Base-by-base conservation (phyloP, 2,113 vertebrate genomes). In the Aepyceros melampus region DNA sequence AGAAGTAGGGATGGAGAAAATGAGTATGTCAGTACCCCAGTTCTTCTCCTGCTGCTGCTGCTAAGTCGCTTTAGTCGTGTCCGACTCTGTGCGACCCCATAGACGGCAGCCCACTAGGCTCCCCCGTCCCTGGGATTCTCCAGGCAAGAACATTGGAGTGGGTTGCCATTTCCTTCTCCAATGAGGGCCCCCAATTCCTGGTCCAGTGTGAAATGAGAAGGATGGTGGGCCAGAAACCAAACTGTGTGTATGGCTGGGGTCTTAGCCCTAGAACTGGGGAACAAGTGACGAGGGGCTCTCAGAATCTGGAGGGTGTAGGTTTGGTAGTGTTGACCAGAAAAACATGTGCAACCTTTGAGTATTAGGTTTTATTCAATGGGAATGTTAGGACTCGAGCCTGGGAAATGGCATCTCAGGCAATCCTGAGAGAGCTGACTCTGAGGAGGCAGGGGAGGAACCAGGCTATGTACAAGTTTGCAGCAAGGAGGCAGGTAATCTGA, bases 1-100 rank as follows among this genome's bases (percentile, higher is more conserved):
- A 47, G 58, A 74, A 90, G 5, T 62, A 17, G n/a, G 62, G 29
- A 27, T 62, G n/a, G 71, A 78, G 56, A 97, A 71, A 76, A 87
- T 83, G 55, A 89, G 25, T 19, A 17, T 17, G 8, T 45, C 40
- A 62, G n/a, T 78, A 40, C 40, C 13, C 33, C 31, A 47, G 16
- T 87, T 79, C 36, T 53, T 31, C 40, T 64, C 10, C 56, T 51
- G 17, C 8, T 55, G 53, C 53, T 55, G 53, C 55, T 23, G 55
- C 55, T 23, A 23, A 23, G 55, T 23, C 21, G 1, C 55, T 55
- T 55, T 1, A 56, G 55, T 23, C 1, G 1, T 56, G 21, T 23
- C 21, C 3, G 3, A 56, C 8, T 55, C 19, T 23, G 19, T 23
- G 55, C 0, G 0, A 56, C 8, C 55, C 21, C 21, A 56, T 23